phyloP scores from a whole-genome alignment of 2,797 vertebrate genomes.

The Numenius phaeopus region DNA sequence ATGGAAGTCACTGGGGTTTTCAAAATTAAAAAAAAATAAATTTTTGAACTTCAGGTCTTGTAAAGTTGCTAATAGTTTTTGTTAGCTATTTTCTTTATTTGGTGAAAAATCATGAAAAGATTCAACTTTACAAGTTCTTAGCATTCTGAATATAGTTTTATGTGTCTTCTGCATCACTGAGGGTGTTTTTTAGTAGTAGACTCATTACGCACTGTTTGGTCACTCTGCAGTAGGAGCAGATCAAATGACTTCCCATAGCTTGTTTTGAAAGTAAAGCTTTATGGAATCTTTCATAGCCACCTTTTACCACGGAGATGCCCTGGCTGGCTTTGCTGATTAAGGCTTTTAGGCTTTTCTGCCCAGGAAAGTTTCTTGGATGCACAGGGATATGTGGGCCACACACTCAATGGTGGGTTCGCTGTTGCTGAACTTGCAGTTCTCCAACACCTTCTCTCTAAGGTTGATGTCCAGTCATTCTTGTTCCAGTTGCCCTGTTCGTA shows the following conservation, averaged over 20 bases:
- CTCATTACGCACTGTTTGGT: not conserved
- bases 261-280: not conserved
- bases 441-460: not conserved
- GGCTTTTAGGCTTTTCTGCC: not conserved
- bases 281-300: rapidly evolving
- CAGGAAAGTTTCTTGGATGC: not conserved
- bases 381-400: not conserved
- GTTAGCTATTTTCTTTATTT: not conserved
- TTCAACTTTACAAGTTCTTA: not conserved
- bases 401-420: not conserved
- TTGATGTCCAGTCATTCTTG: rapidly evolving
- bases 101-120: not conserved
- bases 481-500: not conserved
- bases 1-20: not conserved
- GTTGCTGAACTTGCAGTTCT: not conserved
- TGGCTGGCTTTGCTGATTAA: not conserved
- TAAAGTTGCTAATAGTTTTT: not conserved
- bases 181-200: not conserved
- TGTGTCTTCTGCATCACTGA: rapidly evolving
- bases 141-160: not conserved
- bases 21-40: not conserved
- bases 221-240: not conserved
- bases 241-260: not conserved
- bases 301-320: not conserved
- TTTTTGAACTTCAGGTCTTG: not conserved